Evolutionary conservation across 2,113 vertebrate species (phyloP).

Genomic region (Orthonyx spaldingii): DNA sequence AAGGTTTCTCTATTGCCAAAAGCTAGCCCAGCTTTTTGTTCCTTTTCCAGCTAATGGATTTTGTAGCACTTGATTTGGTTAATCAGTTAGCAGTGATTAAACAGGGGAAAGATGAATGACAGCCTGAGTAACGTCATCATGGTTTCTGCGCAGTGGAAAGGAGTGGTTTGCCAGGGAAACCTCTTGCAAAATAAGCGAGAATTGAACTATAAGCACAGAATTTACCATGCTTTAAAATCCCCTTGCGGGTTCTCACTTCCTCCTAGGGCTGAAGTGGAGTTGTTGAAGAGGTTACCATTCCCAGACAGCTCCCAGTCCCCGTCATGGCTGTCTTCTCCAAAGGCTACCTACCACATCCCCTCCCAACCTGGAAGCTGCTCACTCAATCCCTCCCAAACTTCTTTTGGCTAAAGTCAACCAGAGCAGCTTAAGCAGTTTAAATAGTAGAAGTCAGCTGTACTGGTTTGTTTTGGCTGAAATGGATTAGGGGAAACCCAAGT

Average conservation of each 20-base stretch:
- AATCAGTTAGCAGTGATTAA: constrained; percentile 59
- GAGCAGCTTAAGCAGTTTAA: constrained; percentile 1
- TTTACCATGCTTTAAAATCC: neutral
- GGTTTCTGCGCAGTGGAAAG: neutral
- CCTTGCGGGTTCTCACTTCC: neutral
- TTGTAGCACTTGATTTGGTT: constrained; percentile 24
- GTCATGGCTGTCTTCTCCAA: neutral
- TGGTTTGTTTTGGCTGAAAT: neutral
- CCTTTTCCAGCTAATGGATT: neutral
- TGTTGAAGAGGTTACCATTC: neutral
- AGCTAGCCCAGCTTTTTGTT: neutral
- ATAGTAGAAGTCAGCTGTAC: neutral
- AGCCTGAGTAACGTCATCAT: neutral
- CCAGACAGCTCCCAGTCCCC: neutral
- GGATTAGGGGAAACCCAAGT: neutral
- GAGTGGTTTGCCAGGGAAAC: constrained; percentile 13
- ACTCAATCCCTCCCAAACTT: neutral
- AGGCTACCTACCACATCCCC: neutral
- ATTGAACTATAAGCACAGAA: neutral
- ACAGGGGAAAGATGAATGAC: constrained; percentile 22
- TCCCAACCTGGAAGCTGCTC: neutral
- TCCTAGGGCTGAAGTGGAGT: neutral
- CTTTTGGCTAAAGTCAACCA: neutral
- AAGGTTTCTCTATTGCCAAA: neutral
- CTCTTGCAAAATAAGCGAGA: constrained; percentile 15